Evolutionary conservation across 2,113 vertebrate genomes (phyloP).

Genomic region (Puffinus mauretanicus): DNA sequence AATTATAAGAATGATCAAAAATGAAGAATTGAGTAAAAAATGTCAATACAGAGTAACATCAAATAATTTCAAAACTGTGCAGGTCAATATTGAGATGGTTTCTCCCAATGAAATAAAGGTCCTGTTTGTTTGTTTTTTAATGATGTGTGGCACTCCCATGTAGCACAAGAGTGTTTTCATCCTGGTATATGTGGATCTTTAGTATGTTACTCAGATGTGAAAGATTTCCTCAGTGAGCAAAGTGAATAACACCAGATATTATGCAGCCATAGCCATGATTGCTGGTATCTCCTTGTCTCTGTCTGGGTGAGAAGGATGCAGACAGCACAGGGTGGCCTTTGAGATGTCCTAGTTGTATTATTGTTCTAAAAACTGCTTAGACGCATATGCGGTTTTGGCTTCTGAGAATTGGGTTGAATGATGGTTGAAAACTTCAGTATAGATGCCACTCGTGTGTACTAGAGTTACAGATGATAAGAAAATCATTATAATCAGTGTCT

Average conservation of each 20-base stretch:
- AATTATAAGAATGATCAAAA: not conserved
- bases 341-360: not conserved
- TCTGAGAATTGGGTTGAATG: slow-evolving; percentile 12
- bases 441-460: not conserved
- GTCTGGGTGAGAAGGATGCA: not conserved
- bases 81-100: not conserved
- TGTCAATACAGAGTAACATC: not conserved
- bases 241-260: not conserved
- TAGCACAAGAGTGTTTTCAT: not conserved
- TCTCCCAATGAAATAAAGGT: not conserved
- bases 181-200: not conserved
- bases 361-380: not conserved
- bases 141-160: not conserved
- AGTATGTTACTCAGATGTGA: not conserved
- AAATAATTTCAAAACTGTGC: not conserved
- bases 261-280: not conserved
- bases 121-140: not conserved
- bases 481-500: not conserved
- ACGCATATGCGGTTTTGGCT: not conserved
- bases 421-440: not conserved
- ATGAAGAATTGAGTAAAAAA: not conserved
- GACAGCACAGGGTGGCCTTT: not conserved
- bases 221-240: not conserved
- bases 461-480: not conserved
- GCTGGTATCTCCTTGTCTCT: not conserved